Evolutionary conservation across 2,888 invertebrate species (phyloP), one percentile per base, ranked within the genome.

Genomic region (Argyresthia goedartella): DNA sequence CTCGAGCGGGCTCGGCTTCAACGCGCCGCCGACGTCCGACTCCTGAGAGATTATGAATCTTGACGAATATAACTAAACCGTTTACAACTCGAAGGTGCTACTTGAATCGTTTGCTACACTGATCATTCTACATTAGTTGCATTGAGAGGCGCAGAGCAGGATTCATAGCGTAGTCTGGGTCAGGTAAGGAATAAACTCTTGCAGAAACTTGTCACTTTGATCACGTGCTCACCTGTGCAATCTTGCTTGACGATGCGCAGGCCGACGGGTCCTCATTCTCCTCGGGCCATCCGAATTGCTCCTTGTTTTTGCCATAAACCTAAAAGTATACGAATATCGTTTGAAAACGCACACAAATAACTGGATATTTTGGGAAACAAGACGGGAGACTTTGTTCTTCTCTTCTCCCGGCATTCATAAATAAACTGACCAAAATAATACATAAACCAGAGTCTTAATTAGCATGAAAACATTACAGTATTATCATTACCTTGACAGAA

Each of bases 211-310:
- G 11, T 9, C 3, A 43, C n/a, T n/a, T n/a, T n/a, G n/a, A 8
- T 9, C 14, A 14, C 59, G 57, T 66, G 85, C 82, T 63, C n/a
- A n/a, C n/a, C n/a, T 79, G 78, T 42, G 80, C 70, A 1, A 82
- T 70, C 66, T 87, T 86, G 60, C 80, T 85, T 0, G 84, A 73
- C 0, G 86, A 82, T 1, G 82, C 72, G 51, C 85, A 86, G 11
- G 82, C 71, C 1, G 82, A 80, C 1, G 86, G 79, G 53, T 98
- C 98, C 65, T 98, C 97, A 8, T 90, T 91, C 66, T 98, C 98
- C 71, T 98, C 98, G 0, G 97, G 97, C 98, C 98, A 98, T 44
- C 97, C 97, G 68, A 98, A 97, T 0, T 93, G 89, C 70, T 98
- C 98, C 76, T 98, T 98, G 1, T 95, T 95, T 81, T 97, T 97